Evolutionary conservation across 2,113 vertebrate genomes (phyloP).

Genomic region (Megaleporinus macrocephalus): DNA sequence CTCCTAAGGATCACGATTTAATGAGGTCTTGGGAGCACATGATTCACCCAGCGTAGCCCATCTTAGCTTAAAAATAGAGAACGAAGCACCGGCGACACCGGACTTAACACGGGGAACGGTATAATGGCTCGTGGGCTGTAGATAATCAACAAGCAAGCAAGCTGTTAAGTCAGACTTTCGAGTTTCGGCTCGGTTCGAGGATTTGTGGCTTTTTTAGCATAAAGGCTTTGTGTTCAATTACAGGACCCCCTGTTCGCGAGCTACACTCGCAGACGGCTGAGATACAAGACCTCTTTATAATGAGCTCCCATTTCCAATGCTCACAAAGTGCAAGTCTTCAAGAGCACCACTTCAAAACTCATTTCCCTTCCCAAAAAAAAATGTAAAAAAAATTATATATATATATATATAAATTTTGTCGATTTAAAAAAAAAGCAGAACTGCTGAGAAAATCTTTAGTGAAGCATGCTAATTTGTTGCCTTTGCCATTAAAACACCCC

Average conservation of each 20-base stretch:
- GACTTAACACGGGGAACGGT: background rate
- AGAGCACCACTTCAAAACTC: background rate
- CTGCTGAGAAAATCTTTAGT: background rate
- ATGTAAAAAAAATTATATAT: too few species aligned
- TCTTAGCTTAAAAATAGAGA: background rate
- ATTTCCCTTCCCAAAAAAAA: background rate
- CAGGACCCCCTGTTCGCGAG: background rate
- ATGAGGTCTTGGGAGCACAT: background rate
- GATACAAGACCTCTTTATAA: background rate
- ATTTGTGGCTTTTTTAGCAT: background rate
- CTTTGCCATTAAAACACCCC: background rate
- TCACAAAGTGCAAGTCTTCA: background rate
- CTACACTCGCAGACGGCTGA: background rate
- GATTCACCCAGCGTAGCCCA: background rate
- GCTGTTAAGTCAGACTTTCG: background rate
- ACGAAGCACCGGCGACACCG: background rate
- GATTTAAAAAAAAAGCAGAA: background rate
- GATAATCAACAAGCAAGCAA: background rate
- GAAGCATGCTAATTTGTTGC: constrained; percentile 5
- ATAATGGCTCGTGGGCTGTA: background rate
- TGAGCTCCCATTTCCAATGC: background rate
- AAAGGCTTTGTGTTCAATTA: background rate
- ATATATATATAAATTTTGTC: background rate
- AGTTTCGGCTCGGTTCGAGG: background rate
- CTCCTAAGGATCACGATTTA: background rate